Evolutionary conservation across 23 tunicate species (phyloP), one percentile per base, ranked within the genome.

Genomic region (Ciona savignyi): DNA sequence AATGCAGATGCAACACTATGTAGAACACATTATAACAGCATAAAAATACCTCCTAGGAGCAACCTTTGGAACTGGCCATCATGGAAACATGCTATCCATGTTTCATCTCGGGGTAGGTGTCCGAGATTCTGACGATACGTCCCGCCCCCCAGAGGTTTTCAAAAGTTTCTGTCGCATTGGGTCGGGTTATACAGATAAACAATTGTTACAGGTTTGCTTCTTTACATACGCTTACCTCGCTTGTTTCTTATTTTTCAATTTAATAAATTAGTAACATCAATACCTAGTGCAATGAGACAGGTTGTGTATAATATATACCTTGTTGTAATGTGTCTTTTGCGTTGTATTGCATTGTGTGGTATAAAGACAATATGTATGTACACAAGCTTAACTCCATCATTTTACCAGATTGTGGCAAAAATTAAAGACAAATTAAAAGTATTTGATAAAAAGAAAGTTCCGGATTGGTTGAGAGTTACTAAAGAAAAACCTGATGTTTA

Each of bases 401-500:
- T 0, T 3, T 80, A 74, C 23, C 56, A 90, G 78, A 83, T 90
- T 23, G 78, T 81, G 6, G 97, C 83, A 31, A 78, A 78, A 64
- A 56, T 90, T 56, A 90, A 90, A 70, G 78, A 84, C 0, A 34
- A 90, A 33, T 61, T 90, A 29, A 61, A 74, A 70, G 97, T 90
- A 21, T 90, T 78, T 33, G 78, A 90, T 3, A 90, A 83, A 71
- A 83, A 79, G 62, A 70, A 73, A 1, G 70, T 67, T 20, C 97
- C 97, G 1, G 72, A 63, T 22, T 90, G 97, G 97, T 49, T 90
- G 63, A 62, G 66, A 25, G 81, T 90, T 2, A 51, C 81, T 9
- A 90, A 74, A 74, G 97, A 90, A 51, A 78, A 79, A 66, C 97
- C 97, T 0, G 97, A 90, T 24, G 97, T 90, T 29, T 30, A 34